These are phyloP conservation scores for Gastrophryne carolinensis DNA, from an alignment of 2,797 vertebrate species.

Conservation along the genomic window DNA sequence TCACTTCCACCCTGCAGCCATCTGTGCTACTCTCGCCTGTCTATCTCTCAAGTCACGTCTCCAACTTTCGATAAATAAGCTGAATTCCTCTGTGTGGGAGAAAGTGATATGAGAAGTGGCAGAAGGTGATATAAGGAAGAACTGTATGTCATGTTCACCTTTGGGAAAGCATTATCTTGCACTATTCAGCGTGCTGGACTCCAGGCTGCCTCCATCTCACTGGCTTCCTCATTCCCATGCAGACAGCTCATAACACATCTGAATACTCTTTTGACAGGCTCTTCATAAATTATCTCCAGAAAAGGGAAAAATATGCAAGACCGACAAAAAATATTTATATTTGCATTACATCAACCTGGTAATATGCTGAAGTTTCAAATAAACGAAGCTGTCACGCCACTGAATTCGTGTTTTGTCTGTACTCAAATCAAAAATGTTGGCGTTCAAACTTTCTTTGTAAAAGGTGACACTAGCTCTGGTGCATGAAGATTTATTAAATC, in stretches of 20 bases:
- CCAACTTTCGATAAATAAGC: slow-evolving; percentile 3
- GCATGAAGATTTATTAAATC: no score
- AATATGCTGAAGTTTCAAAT: neutral
- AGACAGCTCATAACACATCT: slow-evolving; percentile 44
- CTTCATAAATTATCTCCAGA: slow-evolving; percentile 29
- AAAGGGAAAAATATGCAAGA: slow-evolving; percentile 31
- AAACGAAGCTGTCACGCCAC: slow-evolving; percentile 18
- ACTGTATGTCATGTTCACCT: slow-evolving; percentile 35
- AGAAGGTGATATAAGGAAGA: slow-evolving; percentile 19
- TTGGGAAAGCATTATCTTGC: slow-evolving; percentile 32
- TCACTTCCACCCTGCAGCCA: neutral
- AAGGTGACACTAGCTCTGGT: no score
- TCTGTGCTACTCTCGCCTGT: neutral
- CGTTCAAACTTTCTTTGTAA: no score
- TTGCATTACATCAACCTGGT: slow-evolving; percentile 18
- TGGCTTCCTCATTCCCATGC: slow-evolving; percentile 40
- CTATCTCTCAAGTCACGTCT: neutral
- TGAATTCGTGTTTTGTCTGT: neutral
- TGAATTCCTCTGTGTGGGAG: neutral
- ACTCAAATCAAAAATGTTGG: neutral
- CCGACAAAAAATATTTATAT: slow-evolving; percentile 27
- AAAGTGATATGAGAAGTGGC: slow-evolving; percentile 31
- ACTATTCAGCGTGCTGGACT: slow-evolving; percentile 22
- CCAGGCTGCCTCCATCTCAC: neutral
- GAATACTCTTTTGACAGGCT: slow-evolving; percentile 16